Percentiles rank a stretch among this genome's conserved stretches.
phyloP scores from a whole-genome alignment of 2,113 vertebrate genomes.

The Phrynosoma platyrhinos region DNA sequence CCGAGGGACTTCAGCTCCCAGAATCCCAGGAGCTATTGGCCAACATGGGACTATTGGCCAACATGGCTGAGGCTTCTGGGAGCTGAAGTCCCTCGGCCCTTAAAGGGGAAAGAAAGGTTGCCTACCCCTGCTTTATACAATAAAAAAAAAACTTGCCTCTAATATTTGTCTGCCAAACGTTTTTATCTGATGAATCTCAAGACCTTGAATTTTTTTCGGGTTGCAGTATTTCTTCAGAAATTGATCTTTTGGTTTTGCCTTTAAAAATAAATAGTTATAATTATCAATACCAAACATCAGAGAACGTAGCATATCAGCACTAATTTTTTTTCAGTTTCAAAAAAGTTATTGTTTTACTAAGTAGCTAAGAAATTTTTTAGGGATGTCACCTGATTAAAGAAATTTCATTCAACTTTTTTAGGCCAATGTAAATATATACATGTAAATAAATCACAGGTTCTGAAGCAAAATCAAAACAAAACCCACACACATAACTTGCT shows the following conservation, averaged over 20 bases:
- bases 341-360: not conserved
- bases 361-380: not conserved
- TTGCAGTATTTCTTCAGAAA: slow-evolving; percentile 97
- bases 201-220: slow-evolving; percentile 93
- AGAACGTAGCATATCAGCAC: not conserved
- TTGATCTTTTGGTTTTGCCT: slow-evolving; percentile 94
- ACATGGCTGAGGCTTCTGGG: too few species aligned
- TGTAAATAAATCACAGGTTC: not conserved
- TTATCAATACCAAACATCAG: not conserved
- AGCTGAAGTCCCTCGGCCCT: too few species aligned
- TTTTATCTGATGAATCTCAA: slow-evolving; percentile 92
- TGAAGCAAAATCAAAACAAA: not conserved
- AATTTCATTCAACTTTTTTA: too few species aligned
- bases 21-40: too few species aligned
- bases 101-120: too few species aligned
- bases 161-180: slow-evolving; percentile 92
- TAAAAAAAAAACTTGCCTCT: slow-evolving; percentile 81
- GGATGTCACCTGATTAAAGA: not conserved
- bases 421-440: not conserved
- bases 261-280: slow-evolving; percentile 52
- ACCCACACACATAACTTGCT: not conserved
- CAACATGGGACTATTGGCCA: too few species aligned
- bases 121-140: slow-evolving; percentile 20
- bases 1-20: too few species aligned
- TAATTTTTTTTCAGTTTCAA: not conserved